Conservation (phyloP, 2,888 invertebrate genomes). For the Agrochola macilenta region DNA sequence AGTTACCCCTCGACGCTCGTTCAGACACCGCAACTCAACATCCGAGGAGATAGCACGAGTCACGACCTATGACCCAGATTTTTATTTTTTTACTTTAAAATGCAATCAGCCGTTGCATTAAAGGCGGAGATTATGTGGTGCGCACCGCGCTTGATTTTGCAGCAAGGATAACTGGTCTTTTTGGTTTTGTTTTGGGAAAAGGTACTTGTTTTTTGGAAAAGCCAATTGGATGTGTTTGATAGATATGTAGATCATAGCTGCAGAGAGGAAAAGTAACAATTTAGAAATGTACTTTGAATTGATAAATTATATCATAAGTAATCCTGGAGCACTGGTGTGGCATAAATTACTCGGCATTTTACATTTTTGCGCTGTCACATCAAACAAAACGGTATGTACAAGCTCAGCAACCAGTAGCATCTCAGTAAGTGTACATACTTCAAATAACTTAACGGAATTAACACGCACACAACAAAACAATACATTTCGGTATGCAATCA, state of each 20-base stretch:
- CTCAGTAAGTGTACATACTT: not conserved
- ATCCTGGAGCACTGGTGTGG: not conserved
- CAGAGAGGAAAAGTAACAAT: not conserved
- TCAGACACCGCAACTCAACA: conserved; percentile 56
- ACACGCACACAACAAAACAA: not conserved
- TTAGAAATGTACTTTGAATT: not conserved
- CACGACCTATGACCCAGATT: conserved; percentile 55
- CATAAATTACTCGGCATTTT: not conserved
- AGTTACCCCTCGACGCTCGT: conserved; percentile 61
- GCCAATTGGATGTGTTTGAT: not conserved
- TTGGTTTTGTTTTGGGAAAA: not conserved
- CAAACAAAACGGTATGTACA: conserved; percentile 3
- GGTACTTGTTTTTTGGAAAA: not conserved
- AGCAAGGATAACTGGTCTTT: not conserved
- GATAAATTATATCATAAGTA: not conserved
- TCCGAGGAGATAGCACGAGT: conserved; percentile 54
- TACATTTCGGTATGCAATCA: not conserved
- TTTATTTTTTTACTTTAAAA: conserved; percentile 49
- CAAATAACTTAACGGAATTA: conserved; percentile 12
- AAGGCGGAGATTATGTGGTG: conserved; percentile 38
- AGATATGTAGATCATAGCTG: too few relatives aligned
- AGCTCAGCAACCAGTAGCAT: not conserved
- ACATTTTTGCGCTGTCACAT: not conserved
- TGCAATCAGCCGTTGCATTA: conserved; percentile 52
- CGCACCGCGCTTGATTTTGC: conserved; percentile 19